Conservation (phyloP, 1,140 invertebrate genomes). For the Littorina saxatilis region DNA sequence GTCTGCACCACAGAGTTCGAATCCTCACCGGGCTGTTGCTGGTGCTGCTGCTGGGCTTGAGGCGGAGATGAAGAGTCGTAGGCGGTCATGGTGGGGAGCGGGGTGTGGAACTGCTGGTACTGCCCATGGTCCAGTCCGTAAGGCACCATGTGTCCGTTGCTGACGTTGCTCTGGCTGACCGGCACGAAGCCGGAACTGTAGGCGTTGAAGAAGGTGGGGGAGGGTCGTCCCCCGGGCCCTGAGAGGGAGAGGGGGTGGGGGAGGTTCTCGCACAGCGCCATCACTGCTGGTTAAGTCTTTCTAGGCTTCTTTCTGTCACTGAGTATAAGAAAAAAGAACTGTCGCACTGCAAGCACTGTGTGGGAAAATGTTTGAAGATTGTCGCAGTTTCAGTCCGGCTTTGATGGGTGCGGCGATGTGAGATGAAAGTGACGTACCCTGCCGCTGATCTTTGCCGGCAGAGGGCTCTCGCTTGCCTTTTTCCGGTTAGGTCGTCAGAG, state of each 20-base stretch:
- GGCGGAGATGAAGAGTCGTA: neutral
- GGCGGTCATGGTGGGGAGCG: neutral
- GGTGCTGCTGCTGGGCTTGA: neutral
- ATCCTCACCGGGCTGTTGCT: neutral
- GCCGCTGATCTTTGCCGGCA: no score
- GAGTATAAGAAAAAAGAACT: neutral
- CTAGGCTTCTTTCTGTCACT: neutral
- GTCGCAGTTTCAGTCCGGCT: no score
- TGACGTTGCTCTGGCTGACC: neutral
- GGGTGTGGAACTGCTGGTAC: neutral
- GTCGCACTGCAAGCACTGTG: neutral
- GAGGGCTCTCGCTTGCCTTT: no score
- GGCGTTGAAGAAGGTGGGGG: constrained; percentile 21
- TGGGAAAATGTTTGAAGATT: no score
- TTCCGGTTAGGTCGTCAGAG: no score
- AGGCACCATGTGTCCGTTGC: neutral
- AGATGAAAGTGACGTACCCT: no score
- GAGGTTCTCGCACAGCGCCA: neutral
- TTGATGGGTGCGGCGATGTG: no score
- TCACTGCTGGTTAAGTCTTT: neutral
- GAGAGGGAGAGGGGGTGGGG: neutral
- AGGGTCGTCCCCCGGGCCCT: neutral
- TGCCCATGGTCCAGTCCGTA: neutral
- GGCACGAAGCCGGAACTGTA: neutral
- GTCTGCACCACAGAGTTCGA: neutral